These are phyloP conservation scores for Pempheris klunzingeri DNA, from an alignment of 2,797 vertebrate genomes.

Conservation along the genomic window DNA sequence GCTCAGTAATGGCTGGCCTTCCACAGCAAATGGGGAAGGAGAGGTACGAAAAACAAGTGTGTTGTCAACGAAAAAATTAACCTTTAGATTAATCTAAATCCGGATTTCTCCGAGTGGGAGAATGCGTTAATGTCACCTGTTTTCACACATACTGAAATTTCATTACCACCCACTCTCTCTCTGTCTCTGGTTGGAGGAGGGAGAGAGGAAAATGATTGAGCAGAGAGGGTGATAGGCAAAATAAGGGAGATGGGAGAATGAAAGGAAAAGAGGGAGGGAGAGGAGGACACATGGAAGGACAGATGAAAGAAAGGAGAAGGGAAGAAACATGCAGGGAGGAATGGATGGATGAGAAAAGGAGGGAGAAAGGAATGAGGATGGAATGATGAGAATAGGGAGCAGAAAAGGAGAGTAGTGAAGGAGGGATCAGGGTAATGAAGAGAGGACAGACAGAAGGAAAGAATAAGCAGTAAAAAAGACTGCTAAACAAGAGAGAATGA, in stretches of 20 bases:
- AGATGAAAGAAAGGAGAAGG: neutral
- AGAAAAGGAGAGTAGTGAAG: neutral
- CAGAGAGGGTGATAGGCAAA: neutral
- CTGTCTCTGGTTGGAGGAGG: neutral
- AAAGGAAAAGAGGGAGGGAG: neutral
- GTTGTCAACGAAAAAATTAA: neutral
- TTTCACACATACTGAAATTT: conserved; percentile 14
- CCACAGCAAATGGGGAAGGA: neutral
- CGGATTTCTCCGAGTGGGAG: neutral
- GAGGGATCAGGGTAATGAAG: neutral
- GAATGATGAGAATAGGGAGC: neutral
- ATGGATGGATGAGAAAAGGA: neutral
- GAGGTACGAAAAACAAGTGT: neutral
- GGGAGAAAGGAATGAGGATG: neutral
- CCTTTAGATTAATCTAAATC: neutral
- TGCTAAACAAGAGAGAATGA: neutral
- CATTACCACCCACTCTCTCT: neutral
- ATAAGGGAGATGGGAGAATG: neutral
- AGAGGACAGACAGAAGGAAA: neutral
- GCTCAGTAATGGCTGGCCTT: neutral
- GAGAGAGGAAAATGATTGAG: neutral
- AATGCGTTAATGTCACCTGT: conserved; percentile 17
- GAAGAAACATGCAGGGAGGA: neutral
- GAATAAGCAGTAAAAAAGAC: neutral
- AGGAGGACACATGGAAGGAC: neutral